A percentile compares a stretch with the other conserved stretches of the same genome.
These are phyloP conservation scores for Drosophila bipectinata DNA, from an alignment of 1,140 invertebrate species.

Conservation along the genomic window DNA sequence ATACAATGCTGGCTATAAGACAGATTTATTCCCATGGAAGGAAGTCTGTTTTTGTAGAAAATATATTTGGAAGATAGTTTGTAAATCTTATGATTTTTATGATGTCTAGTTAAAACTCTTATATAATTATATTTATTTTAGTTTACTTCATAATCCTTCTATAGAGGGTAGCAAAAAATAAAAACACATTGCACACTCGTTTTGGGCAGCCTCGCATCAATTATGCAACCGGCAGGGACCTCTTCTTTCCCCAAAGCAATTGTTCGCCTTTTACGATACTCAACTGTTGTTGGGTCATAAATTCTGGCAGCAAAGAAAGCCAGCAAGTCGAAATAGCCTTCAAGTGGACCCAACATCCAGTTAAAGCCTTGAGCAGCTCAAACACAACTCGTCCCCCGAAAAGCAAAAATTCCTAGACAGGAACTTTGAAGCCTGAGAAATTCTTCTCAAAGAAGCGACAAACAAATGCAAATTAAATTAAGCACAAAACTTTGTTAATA, in stretches of 20 bases:
- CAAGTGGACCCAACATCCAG: constrained; percentile 2
- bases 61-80: too few relatives aligned
- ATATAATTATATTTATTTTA: not conserved
- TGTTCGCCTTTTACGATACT: constrained; percentile 67
- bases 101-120: not conserved
- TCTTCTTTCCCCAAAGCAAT: constrained; percentile 46
- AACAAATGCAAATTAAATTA: constrained; percentile 74
- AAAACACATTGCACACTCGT: constrained; percentile 14
- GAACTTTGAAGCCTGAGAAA: constrained; percentile 38
- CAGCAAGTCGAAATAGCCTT: constrained; percentile 14
- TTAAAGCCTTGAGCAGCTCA: constrained; percentile 12
- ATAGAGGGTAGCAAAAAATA: constrained; percentile 16
- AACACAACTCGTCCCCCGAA: constrained; percentile 8
- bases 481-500: constrained; percentile 76
- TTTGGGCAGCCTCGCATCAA: constrained; percentile 57
- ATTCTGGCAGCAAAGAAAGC: constrained; percentile 68
- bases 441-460: constrained; percentile 10
- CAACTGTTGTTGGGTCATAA: constrained; percentile 52
- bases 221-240: constrained; percentile 57
- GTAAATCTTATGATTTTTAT: not conserved
- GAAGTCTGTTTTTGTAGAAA: not conserved
- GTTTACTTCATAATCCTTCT: not conserved
- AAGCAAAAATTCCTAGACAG: constrained; percentile 54
- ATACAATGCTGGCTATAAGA: constrained; percentile 21
- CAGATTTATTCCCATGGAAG: not conserved